phyloP scores from a whole-genome alignment of 1,140 invertebrate species.

The Sitobion miscanthi region DNA sequence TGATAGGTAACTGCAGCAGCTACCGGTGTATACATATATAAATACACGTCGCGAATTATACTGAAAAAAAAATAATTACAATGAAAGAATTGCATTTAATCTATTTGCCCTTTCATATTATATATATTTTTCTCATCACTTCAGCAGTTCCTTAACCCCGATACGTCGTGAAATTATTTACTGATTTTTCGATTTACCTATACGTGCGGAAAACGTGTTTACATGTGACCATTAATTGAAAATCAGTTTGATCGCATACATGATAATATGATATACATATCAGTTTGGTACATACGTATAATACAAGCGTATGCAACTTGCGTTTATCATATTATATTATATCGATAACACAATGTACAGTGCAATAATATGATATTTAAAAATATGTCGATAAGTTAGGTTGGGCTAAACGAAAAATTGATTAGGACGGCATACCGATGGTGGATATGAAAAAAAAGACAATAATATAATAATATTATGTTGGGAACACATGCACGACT shows the following conservation, averaged over 20 bases:
- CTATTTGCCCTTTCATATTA: constrained; percentile 5
- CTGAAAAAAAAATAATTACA: constrained; percentile 16
- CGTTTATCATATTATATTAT: too few relatives aligned
- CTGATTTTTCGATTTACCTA: background rate
- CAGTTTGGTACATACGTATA: too few relatives aligned
- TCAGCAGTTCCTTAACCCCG: constrained; percentile 35
- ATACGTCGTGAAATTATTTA: constrained; percentile 17
- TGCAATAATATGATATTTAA: background rate
- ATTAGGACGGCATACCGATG: background rate
- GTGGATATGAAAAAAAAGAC: background rate
- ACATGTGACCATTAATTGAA: constrained; percentile 9
- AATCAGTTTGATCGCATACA: background rate
- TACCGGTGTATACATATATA: background rate
- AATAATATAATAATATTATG: background rate
- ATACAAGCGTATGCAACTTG: too few relatives aligned
- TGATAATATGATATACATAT: too few relatives aligned
- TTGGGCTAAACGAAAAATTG: background rate
- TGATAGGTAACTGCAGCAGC: background rate
- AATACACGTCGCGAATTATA: background rate
- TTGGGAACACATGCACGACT: background rate
- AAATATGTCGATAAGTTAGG: background rate
- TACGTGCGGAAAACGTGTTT: background rate
- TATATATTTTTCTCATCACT: background rate
- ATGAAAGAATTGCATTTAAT: constrained; percentile 22
- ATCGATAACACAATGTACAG: background rate